These are phyloP conservation scores for Nomada flava DNA, from an alignment of 2,888 invertebrate species.

Conservation along the genomic window DNA sequence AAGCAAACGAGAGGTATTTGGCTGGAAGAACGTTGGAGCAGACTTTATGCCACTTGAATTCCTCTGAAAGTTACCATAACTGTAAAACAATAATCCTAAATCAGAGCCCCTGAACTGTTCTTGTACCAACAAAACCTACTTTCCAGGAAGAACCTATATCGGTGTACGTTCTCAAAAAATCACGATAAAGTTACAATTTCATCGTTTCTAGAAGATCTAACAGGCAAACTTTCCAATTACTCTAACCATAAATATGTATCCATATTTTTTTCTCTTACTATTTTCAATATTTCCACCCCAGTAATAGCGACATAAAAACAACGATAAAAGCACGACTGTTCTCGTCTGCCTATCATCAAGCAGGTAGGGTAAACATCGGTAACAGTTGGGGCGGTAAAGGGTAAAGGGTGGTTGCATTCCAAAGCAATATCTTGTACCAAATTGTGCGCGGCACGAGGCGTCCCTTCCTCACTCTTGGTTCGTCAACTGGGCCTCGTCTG, in stretches of 20 bases:
- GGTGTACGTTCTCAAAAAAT: background rate
- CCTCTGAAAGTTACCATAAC: background rate
- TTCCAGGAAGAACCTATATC: background rate
- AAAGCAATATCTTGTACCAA: conserved; percentile 78
- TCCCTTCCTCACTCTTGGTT: conserved; percentile 59
- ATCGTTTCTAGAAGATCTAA: too few species aligned
- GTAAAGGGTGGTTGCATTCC: conserved; percentile 71
- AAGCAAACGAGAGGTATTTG: conserved; percentile 21
- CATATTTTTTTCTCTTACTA: too few species aligned
- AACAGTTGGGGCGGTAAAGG: conserved; percentile 70
- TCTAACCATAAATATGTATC: background rate
- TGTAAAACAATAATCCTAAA: conserved; percentile 4
- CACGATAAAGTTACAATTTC: too few species aligned
- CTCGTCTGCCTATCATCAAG: conserved; percentile 44
- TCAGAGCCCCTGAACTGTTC: background rate
- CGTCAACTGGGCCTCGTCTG: conserved; percentile 69
- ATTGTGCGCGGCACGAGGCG: conserved; percentile 73
- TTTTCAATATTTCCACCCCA: too few species aligned
- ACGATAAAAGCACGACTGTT: conserved; percentile 17
- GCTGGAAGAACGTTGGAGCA: background rate
- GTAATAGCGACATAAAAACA: background rate
- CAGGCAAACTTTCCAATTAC: background rate
- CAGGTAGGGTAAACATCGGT: conserved; percentile 74
- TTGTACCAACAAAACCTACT: background rate
- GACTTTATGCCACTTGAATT: background rate